Base-by-base conservation (phyloP, 1,140 invertebrate species). In the Drosophila nigrodunni region DNA sequence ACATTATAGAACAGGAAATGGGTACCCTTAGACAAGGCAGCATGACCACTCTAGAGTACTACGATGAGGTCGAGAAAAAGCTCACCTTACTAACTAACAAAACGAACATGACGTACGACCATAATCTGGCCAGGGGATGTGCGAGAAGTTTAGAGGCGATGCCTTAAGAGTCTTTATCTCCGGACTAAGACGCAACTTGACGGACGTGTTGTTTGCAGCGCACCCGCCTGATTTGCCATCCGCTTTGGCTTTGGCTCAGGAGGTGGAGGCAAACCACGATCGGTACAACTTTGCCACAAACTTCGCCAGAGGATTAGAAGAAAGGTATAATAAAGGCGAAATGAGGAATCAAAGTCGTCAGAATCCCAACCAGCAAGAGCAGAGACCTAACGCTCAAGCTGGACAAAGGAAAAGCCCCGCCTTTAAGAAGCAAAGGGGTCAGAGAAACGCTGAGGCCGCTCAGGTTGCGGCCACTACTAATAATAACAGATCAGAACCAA, bases 221-320 rank as follows among this genome's bases (percentile, higher is more conserved):
- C 9, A 50, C 49, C 50, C 30, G 8, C 5, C 50, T 35, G n/a
- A 15, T 54, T 54, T 54, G 50, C 50, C 50, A 6, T 25, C 49
- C 10, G 49, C 49, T 37, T 21, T 21, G 18, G 18, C 18, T 21
- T 21, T 21, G 18, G 18, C 18, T 21, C 18, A 21, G 18, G 18
- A 21, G 18, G 18, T 21, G 18, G 18, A 21, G 18, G 18, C 18
- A 21, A 21, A 21, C 18, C 18, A 21, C 18, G 18, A 21, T 21
- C 18, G 18, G 18, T 21, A 21, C 18, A 21, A 21, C 18, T 21
- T 21, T 21, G 18, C 18, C 18, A 21, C 18, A 21, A 21, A 21
- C 18, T 21, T 21, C 18, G 18, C 18, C 18, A 21, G 18, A 21
- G 18, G 18, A 21, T 21, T 21, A 21, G 18, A 21, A 21, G 18